Conservation (phyloP, 2,888 invertebrate species). For the Melanostoma scalare region DNA sequence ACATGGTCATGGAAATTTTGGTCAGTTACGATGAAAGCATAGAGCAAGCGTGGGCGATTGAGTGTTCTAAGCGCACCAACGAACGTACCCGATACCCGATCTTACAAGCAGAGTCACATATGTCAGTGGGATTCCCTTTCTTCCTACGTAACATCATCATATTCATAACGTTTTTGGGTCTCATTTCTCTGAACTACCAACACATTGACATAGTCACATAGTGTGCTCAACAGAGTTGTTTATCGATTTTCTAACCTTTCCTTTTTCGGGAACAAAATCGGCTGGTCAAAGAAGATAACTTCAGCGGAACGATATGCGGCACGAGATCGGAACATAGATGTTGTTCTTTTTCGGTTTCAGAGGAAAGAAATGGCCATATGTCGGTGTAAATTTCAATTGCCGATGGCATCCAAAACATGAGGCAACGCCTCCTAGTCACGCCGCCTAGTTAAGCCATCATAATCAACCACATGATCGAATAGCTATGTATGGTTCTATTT, state of each 20-base stretch:
- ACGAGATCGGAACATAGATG: slow-evolving; percentile 69
- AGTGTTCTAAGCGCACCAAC: slow-evolving; percentile 43
- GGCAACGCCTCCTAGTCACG: slow-evolving; percentile 69
- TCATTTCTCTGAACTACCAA: slow-evolving; percentile 23
- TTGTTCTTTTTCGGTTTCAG: slow-evolving; percentile 20
- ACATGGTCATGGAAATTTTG: slow-evolving; percentile 29
- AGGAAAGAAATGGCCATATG: slow-evolving; percentile 61
- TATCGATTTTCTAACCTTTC: slow-evolving; percentile 59
- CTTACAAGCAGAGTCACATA: slow-evolving; percentile 54
- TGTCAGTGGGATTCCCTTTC: slow-evolving; percentile 51
- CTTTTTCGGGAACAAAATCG: slow-evolving; percentile 43
- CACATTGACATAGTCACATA: slow-evolving; percentile 4
- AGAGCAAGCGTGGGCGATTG: slow-evolving; percentile 42
- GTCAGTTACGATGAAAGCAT: slow-evolving; percentile 37
- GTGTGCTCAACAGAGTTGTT: slow-evolving; percentile 35
- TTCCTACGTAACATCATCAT: slow-evolving; percentile 50
- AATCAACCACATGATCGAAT: slow-evolving; percentile 67
- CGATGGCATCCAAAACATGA: slow-evolving; percentile 68
- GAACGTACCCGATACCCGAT: slow-evolving; percentile 55
- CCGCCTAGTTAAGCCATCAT: slow-evolving; percentile 72
- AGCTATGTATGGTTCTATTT: slow-evolving; percentile 44
- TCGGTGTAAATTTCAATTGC: slow-evolving; percentile 71
- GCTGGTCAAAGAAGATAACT: slow-evolving; percentile 53
- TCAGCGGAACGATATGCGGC: slow-evolving; percentile 69
- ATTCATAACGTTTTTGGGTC: slow-evolving; percentile 38